Evolutionary conservation across 2,888 invertebrate genomes (phyloP), one percentile per base, ranked within the genome.

Genomic region (Galerucella calmariensis): DNA sequence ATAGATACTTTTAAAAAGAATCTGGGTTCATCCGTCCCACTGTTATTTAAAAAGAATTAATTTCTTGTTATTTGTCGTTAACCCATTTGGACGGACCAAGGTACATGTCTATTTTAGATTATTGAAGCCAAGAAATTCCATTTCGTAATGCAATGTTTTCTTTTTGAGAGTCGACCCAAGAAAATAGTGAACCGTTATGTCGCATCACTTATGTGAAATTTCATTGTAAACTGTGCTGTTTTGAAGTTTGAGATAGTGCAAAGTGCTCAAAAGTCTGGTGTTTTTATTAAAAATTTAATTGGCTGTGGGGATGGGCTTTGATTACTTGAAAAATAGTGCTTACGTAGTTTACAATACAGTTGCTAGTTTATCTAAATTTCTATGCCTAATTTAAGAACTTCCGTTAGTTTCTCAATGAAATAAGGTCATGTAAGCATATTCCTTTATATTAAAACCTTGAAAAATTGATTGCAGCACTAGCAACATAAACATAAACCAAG

Each of bases 51-150:
- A 85, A 84, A 81, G 85, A 84, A 83, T 85, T 84, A 82, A 85
- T 88, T 87, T 86, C 84, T 86, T 85, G 85, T 87, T 86, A 82
- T 85, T 86, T 85, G 83, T 83, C 84, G 83, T 86, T 88, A 90
- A 92, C 90, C 91, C 91, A 92, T 91, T 91, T 91, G 92, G 91
- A 93, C 93, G 93, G 92, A 93, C 94, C 93, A 92, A 93, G 92
- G 94, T 94, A 91, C 87, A 89, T 84, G 81, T 61, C 62, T 78
- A 86, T 85, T 87, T 86, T 82, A 71, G 51, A 53, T 48, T 69
- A 73, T 67, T 65, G 72, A 78, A 74, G 73, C 65, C 66, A 62
- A 74, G 69, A 78, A 80, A 77, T 74, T 78, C 73, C 74, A 81
- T 83, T 85, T 85, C 84, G 82, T 84, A 85, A 85, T 84, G 75